phyloP scores from a whole-genome alignment of 2,113 vertebrate species.

The Pelvicachromis taeniatus region DNA sequence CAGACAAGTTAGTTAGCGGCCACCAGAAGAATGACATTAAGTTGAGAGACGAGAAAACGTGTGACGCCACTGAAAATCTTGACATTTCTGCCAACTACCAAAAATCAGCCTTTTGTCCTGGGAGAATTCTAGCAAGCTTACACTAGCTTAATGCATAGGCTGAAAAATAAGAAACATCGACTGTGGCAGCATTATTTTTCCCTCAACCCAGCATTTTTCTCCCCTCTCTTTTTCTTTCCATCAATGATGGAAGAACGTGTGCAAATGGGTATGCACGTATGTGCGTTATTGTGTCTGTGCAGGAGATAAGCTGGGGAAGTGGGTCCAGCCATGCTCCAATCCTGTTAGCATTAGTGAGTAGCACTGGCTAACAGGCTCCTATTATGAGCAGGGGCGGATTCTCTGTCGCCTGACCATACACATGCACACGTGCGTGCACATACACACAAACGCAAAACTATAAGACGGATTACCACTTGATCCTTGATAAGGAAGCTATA shows the following conservation, averaged over 20 bases:
- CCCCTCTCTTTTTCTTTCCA: conserved; percentile 7
- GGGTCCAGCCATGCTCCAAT: conserved; percentile 57
- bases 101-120: conserved; percentile 42
- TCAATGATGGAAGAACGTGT: conserved; percentile 29
- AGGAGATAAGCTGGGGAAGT: conserved; percentile 57
- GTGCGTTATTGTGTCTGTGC: neutral
- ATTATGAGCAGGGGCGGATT: conserved; percentile 58
- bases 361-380: conserved; percentile 53
- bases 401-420: conserved; percentile 37
- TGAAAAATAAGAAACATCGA: conserved; percentile 53
- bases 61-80: conserved; percentile 1
- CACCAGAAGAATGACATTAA: neutral
- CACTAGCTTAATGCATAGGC: conserved; percentile 39
- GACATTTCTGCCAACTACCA: conserved; percentile 45
- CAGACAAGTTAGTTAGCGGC: neutral
- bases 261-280: neutral
- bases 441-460: conserved; percentile 30
- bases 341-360: conserved; percentile 69
- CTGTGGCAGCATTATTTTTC: conserved; percentile 60
- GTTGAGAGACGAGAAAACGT: neutral
- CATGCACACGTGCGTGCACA: neutral
- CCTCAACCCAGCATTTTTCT: conserved; percentile 55
- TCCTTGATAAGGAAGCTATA: conserved; percentile 58
- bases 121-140: conserved; percentile 45
- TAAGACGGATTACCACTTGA: conserved; percentile 63